Percentiles rank a stretch among this genome's conserved stretches.
phyloP scores from a whole-genome alignment of 2,113 vertebrate genomes.

The Pogonocichla stellata region DNA sequence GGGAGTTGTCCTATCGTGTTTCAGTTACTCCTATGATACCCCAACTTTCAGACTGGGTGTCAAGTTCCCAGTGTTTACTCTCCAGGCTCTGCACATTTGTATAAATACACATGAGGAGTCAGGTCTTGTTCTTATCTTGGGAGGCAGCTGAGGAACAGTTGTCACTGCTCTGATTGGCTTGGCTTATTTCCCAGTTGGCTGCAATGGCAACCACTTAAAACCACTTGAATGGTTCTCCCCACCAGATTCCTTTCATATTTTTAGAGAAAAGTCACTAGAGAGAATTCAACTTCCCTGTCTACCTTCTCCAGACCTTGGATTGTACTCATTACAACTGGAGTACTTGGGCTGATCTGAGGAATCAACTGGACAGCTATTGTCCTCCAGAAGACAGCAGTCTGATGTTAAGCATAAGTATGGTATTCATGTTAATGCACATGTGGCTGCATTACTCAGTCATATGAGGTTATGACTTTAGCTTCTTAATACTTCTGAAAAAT shows the following conservation, averaged over 20 bases:
- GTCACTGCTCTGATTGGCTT: not conserved
- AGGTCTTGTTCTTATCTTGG: not conserved
- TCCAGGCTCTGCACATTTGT: not conserved
- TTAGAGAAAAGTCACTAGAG: not conserved
- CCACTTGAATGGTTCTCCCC: not conserved
- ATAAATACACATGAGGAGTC: not conserved
- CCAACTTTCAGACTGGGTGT: not conserved
- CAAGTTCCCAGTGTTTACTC: not conserved
- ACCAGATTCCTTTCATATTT: not conserved
- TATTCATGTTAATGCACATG: conserved; percentile 33
- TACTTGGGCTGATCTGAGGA: conserved; percentile 29
- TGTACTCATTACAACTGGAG: not conserved
- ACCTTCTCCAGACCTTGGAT: not conserved
- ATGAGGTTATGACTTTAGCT: conserved; percentile 59
- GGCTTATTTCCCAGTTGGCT: not conserved
- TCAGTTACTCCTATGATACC: not conserved
- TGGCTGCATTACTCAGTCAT: conserved; percentile 5
- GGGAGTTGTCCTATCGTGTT: not conserved
- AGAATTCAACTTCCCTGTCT: not conserved
- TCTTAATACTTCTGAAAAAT: conserved; percentile 52
- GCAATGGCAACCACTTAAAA: not conserved
- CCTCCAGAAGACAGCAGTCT: not conserved
- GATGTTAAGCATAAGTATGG: not conserved
- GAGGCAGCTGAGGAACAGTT: not conserved
- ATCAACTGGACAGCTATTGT: conserved; percentile 15